Evolutionary conservation across 2,797 vertebrate genomes (phyloP).

Genomic region (Catamblyrhynchus diadema): DNA sequence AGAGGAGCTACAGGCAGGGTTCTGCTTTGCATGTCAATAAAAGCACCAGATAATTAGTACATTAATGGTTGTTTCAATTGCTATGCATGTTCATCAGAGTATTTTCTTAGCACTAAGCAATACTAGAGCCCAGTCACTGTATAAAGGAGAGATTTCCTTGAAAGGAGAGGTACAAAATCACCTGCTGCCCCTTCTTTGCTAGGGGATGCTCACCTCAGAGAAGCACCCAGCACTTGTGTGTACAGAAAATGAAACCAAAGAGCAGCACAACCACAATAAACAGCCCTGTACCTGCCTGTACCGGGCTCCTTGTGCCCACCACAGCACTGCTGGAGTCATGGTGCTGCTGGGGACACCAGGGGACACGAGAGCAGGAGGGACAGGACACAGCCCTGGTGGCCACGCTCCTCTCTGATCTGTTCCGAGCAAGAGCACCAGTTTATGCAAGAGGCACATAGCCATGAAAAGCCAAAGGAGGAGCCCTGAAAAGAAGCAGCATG

Average conservation of each 20-base stretch:
- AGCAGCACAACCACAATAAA: neutral
- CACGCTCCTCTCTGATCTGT: fast-evolving
- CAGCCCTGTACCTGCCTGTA: fast-evolving
- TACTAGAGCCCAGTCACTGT: fast-evolving
- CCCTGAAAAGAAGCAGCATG: neutral
- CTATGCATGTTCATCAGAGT: neutral
- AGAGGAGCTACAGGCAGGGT: neutral
- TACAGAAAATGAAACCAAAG: neutral
- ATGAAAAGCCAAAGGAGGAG: neutral
- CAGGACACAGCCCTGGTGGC: neutral
- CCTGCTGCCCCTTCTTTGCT: neutral
- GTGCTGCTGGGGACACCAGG: neutral
- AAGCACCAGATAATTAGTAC: neutral
- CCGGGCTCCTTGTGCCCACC: neutral
- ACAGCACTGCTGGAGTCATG: neutral
- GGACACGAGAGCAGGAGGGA: neutral
- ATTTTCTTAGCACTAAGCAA: neutral
- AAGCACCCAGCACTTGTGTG: fast-evolving
- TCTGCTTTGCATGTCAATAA: neutral
- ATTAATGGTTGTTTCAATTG: neutral
- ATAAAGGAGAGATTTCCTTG: neutral
- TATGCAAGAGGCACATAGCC: neutral
- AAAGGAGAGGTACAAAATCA: neutral
- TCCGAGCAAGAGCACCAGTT: neutral
- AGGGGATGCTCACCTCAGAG: neutral